Percentiles rank a stretch among this genome's conserved stretches.
Conservation (phyloP, 2,797 vertebrate species). For the Halcyon smyrnensis region DNA sequence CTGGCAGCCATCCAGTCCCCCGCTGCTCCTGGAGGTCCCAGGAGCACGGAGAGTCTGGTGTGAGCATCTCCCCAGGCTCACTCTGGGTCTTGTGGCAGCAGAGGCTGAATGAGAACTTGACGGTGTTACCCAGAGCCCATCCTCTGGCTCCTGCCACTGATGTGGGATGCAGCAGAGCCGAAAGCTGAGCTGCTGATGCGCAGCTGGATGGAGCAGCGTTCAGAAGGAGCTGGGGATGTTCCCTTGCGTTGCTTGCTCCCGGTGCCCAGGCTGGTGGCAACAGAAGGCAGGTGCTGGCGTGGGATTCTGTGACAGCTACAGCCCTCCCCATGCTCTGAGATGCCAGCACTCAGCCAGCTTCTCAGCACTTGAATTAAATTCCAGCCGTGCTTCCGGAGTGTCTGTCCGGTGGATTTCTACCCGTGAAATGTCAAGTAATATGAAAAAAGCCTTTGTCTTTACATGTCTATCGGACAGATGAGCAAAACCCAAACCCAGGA, state of each 20-base stretch:
- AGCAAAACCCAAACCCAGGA: neutral
- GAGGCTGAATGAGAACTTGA: neutral
- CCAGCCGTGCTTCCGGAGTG: neutral
- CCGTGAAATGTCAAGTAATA: neutral
- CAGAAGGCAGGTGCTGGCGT: neutral
- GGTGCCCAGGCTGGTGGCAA: neutral
- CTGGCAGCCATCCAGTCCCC: neutral
- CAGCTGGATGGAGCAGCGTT: neutral
- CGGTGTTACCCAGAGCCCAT: fast-evolving
- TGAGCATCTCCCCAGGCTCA: neutral
- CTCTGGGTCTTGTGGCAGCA: neutral
- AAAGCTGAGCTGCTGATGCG: neutral
- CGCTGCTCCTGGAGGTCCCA: neutral
- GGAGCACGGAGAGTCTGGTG: neutral
- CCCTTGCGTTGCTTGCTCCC: neutral
- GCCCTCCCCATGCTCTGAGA: fast-evolving
- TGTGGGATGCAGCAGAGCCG: neutral
- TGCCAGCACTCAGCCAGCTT: neutral
- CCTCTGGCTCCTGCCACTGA: neutral
- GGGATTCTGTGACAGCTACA: neutral
- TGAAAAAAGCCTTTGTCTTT: neutral
- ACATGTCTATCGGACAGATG: fast-evolving
- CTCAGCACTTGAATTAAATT: neutral
- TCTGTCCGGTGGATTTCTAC: neutral
- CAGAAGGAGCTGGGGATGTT: neutral